phyloP scores from a whole-genome alignment of 2,888 invertebrate species.

The Rhamnusium bicolor region DNA sequence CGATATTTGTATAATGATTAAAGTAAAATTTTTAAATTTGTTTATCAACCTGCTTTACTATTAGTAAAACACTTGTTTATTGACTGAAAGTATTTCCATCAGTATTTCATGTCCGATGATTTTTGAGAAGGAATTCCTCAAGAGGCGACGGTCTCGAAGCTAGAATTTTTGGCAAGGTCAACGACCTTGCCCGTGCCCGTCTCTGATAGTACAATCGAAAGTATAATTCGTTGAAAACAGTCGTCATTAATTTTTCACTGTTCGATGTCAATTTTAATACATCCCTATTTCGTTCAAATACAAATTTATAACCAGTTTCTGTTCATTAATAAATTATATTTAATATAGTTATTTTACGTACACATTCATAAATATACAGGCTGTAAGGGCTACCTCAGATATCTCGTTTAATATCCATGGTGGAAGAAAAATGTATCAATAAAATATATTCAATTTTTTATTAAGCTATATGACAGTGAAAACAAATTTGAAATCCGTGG shows the following conservation, averaged over 20 bases:
- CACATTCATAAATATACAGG: too few species aligned
- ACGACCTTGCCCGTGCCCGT: constrained; percentile 8
- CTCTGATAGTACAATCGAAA: constrained; percentile 22
- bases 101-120: constrained; percentile 5
- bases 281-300: background rate
- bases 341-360: too few species aligned
- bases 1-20: background rate
- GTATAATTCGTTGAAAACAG: constrained; percentile 36
- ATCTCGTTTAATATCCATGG: too few species aligned
- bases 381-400: too few species aligned
- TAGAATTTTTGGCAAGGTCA: constrained; percentile 27
- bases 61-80: constrained; percentile 19
- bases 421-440: too few species aligned
- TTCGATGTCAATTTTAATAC: background rate
- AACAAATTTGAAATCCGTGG: too few species aligned
- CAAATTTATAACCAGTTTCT: too few species aligned
- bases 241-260: constrained; percentile 31
- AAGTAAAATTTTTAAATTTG: background rate
- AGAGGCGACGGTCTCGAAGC: constrained; percentile 17
- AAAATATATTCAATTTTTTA: too few species aligned
- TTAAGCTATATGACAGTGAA: too few species aligned
- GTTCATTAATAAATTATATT: too few species aligned
- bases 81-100: constrained; percentile 5
- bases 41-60: background rate
- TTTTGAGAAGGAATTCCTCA: constrained; percentile 30